Evolutionary conservation across 1,140 invertebrate species (phyloP), one percentile per base, ranked within the genome.

Genomic region (Oryzaephilus surinamensis): DNA sequence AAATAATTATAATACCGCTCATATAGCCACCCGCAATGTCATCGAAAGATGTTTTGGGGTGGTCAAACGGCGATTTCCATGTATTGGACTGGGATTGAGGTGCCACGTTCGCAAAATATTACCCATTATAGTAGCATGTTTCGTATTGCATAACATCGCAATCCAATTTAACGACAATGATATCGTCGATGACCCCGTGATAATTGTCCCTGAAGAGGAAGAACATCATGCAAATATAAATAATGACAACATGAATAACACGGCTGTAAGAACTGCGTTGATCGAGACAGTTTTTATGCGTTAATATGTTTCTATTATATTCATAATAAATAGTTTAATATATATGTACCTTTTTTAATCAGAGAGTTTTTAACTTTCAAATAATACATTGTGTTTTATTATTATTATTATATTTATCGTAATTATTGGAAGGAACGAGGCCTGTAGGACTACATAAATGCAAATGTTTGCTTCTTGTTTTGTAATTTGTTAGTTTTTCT

Each of bases 131-230:
- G 45, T 63, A 6, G 61, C 62, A 21, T 49, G 46, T 28, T 60
- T 51, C 29, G 61, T 67, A 2, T 38, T 68, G 8, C 61, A 67
- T 33, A 65, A 67, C 45, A 55, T 65, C 41, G 48, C 57, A n/a
- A 29, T 48, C 6, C 12, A 38, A 31, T 33, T 32, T 10, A 48
- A 50, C 28, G 51, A 43, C 16, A 15, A 36, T 19, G 30, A 11
- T 4, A 14, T 5, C 7, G 8, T 16, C 15, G n/a, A n/a, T n/a
- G n/a, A n/a, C n/a, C n/a, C n/a, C n/a, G n/a, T n/a, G n/a, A n/a
- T n/a, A n/a, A n/a, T n/a, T n/a, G n/a, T n/a, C n/a, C n/a, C n/a
- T n/a, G n/a, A n/a, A n/a, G n/a, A n/a, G n/a, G n/a, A n/a, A n/a
- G n/a, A n/a, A n/a, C n/a, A n/a, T n/a, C n/a, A n/a, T n/a, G n/a